Evolutionary conservation across 2,888 invertebrate genomes (phyloP).

Genomic region (Folsomia manolachei): DNA sequence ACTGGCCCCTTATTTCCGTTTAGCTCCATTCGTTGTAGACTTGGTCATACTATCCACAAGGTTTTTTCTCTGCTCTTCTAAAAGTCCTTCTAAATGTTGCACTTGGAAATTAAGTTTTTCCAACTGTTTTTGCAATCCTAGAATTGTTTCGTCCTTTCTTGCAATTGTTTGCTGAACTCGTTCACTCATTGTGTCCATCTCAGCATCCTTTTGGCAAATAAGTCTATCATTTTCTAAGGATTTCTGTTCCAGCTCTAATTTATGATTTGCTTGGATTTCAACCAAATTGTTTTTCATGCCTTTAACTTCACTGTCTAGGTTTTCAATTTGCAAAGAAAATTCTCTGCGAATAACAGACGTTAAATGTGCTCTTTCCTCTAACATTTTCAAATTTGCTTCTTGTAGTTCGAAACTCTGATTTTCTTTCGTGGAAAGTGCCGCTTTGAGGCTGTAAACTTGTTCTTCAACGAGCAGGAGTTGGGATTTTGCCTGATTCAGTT

Average conservation of each 20-base stretch:
- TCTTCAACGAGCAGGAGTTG: slow-evolving; percentile 67
- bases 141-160: slow-evolving; percentile 73
- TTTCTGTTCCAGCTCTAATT: slow-evolving; percentile 46
- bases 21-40: background rate
- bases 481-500: slow-evolving; percentile 66
- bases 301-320: slow-evolving; percentile 54
- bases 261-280: slow-evolving; percentile 47
- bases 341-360: slow-evolving; percentile 63
- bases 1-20: background rate
- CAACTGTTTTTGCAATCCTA: slow-evolving; percentile 68
- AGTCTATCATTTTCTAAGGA: slow-evolving; percentile 40
- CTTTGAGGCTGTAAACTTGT: slow-evolving; percentile 60
- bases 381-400: slow-evolving; percentile 63
- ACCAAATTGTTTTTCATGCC: slow-evolving; percentile 38
- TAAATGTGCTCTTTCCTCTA: slow-evolving; percentile 60
- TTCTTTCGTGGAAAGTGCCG: slow-evolving; percentile 65
- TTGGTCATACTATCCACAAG: slow-evolving; percentile 43
- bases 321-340: slow-evolving; percentile 64
- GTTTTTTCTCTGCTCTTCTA: slow-evolving; percentile 64
- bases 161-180: slow-evolving; percentile 78
- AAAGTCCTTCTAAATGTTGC: slow-evolving; percentile 68
- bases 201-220: slow-evolving; percentile 57
- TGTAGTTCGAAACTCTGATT: slow-evolving; percentile 59
- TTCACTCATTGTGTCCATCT: slow-evolving; percentile 53
- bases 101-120: slow-evolving; percentile 70